Evolutionary conservation across 2,888 invertebrate species (phyloP), one percentile per base, ranked within the genome.

Genomic region (Watsonalla cultraria): DNA sequence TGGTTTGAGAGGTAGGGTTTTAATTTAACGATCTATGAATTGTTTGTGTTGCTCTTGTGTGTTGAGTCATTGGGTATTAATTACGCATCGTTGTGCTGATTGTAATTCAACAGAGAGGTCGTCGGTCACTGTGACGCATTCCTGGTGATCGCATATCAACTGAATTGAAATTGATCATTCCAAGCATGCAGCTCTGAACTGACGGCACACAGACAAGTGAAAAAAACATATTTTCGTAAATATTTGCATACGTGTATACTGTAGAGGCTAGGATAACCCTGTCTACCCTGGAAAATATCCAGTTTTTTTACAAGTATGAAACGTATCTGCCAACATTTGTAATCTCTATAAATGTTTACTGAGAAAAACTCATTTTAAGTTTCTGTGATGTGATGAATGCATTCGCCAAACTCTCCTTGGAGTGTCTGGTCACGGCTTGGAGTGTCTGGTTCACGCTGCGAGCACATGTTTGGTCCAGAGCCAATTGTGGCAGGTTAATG

Each of bases 401-500:
- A 42, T 11, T 8, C 42, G 42, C 42, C 11, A 42, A 39, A 37
- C 45, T 11, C 47, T 48, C 46, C 45, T 46, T 7, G 4, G 15
- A 47, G 39, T 48, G 50, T 45, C 9, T 53, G 45, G 52, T 45
- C n/a, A n/a, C 47, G 50, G 51, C 49, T 46, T 7, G 4, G 15
- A 47, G 39, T 48, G 50, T 45, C 9, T 53, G 45, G 52, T 45
- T 54, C 56, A 51, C 42, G 35, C 57, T 51, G 58, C 55, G 51
- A 55, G 64, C 74, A 70, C 72, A 78, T 74, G 74, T 75, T 78
- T 83, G 83, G 82, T 59, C 15, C 51, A 45, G n/a, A 51, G 78
- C 84, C 84, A 84, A 78, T 67, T 54, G 39, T 47, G 56, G 56
- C 57, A 58, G 82, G 81, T 79, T 72, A 81, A 70, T 76, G 81